phyloP scores from a whole-genome alignment of 2,888 invertebrate species.

The Drosophila tanythrix region DNA sequence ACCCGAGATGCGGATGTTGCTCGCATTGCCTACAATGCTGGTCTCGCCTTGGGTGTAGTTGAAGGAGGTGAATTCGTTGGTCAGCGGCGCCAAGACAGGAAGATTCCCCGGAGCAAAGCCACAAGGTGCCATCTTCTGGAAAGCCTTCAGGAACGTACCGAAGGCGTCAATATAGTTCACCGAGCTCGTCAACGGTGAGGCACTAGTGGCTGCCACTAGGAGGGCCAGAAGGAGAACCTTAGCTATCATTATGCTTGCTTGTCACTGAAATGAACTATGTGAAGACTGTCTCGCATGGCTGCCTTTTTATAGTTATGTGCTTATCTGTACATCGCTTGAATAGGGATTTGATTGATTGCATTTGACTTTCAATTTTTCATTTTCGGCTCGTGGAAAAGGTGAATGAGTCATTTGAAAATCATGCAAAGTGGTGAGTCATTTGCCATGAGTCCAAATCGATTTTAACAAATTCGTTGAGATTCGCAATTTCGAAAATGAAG shows the following conservation, averaged over 20 bases:
- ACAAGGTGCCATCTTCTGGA: constrained; percentile 68
- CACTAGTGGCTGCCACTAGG: constrained; percentile 25
- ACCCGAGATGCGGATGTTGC: constrained; percentile 66
- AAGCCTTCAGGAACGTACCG: constrained; percentile 41
- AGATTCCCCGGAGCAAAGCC: constrained; percentile 60
- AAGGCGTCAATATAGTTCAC: constrained; percentile 54
- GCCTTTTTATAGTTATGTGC: constrained; percentile 17
- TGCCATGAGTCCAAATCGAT: neutral
- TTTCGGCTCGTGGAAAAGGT: neutral
- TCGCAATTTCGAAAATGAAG: neutral
- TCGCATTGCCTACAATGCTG: constrained; percentile 57
- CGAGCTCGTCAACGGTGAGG: constrained; percentile 22
- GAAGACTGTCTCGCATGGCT: neutral
- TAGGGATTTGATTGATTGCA: constrained; percentile 32
- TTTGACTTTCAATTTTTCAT: neutral
- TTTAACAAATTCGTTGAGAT: neutral
- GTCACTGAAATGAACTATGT: constrained; percentile 6
- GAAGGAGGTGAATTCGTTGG: constrained; percentile 30
- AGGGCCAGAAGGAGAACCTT: constrained; percentile 43
- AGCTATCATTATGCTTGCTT: constrained; percentile 38
- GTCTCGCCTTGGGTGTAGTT: constrained; percentile 35
- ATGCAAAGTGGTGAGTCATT: constrained; percentile 1
- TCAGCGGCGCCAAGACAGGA: constrained; percentile 65
- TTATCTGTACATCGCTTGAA: constrained; percentile 19
- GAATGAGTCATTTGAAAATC: too few relatives aligned